Conservation (phyloP, 2,797 vertebrate species). For the Oceanodroma leucorhoa region DNA sequence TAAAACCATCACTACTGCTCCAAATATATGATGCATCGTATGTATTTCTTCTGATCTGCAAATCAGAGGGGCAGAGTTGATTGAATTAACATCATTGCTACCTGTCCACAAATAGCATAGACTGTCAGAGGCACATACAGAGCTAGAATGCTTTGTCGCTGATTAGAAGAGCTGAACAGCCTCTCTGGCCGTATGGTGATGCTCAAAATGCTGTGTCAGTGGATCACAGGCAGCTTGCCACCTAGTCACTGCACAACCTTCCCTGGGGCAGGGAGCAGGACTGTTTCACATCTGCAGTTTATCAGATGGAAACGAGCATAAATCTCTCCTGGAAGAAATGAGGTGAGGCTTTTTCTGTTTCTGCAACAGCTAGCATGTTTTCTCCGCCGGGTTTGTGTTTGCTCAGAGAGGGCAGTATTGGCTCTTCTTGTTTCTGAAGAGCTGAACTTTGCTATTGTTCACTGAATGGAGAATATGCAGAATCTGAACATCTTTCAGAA, state of each 20-base stretch:
- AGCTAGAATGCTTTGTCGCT: not conserved
- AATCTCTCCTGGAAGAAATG: conserved; percentile 65
- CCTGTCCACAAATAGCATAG: not conserved
- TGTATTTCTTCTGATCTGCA: not conserved
- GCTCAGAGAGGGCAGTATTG: conserved; percentile 58
- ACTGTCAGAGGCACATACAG: not conserved
- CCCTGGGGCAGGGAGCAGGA: conserved; percentile 43
- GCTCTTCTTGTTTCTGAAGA: conserved; percentile 33
- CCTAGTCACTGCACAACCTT: conserved; percentile 35
- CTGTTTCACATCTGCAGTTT: conserved; percentile 68
- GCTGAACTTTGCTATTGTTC: conserved; percentile 31
- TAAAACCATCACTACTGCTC: not conserved
- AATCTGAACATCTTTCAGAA: conserved; percentile 32
- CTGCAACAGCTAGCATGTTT: conserved; percentile 56
- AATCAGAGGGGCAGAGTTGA: not conserved
- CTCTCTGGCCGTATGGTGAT: not conserved
- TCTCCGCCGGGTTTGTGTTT: conserved; percentile 10
- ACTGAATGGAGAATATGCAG: conserved; percentile 1
- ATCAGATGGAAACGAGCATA: conserved; percentile 57
- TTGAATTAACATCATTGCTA: not conserved
- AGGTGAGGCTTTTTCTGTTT: conserved; percentile 47
- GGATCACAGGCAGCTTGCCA: not conserved
- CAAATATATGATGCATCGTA: not conserved
- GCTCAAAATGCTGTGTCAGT: conserved; percentile 3
- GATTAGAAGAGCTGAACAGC: not conserved